phyloP scores from a whole-genome alignment of 2,113 vertebrate genomes.

The Sylvilagus bachmani region DNA sequence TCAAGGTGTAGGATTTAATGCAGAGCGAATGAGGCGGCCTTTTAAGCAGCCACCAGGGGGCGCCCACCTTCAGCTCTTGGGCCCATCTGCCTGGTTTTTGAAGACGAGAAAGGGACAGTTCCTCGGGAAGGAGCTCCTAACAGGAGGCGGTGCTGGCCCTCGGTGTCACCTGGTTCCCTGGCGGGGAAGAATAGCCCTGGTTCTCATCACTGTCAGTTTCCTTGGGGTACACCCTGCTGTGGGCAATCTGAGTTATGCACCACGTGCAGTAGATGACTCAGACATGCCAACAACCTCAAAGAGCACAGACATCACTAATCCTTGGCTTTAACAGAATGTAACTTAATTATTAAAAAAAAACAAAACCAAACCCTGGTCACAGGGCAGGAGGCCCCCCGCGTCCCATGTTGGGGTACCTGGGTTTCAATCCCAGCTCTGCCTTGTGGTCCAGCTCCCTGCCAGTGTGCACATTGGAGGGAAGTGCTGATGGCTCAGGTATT shows the following conservation, averaged over 20 bases:
- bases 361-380: too few relatives aligned
- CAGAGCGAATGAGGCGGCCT: neutral
- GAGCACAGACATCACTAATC: neutral
- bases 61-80: neutral
- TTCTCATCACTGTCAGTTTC: neutral
- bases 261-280: accelerated
- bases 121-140: accelerated
- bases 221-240: neutral
- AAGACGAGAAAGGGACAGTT: neutral
- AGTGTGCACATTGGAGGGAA: too few relatives aligned
- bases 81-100: accelerated
- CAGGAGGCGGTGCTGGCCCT: neutral
- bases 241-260: neutral
- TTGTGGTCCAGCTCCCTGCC: too few relatives aligned
- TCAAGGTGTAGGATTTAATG: neutral
- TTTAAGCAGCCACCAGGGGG: slow-evolving; percentile 54
- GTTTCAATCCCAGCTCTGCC: too few relatives aligned
- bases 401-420: too few relatives aligned
- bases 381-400: too few relatives aligned
- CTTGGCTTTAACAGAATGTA: neutral
- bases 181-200: neutral
- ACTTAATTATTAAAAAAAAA: too few relatives aligned
- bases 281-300: neutral
- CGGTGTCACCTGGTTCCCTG: neutral
- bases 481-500: too few relatives aligned